phyloP scores from a whole-genome alignment of 2,888 invertebrate genomes.

The Leucoma salicis region DNA sequence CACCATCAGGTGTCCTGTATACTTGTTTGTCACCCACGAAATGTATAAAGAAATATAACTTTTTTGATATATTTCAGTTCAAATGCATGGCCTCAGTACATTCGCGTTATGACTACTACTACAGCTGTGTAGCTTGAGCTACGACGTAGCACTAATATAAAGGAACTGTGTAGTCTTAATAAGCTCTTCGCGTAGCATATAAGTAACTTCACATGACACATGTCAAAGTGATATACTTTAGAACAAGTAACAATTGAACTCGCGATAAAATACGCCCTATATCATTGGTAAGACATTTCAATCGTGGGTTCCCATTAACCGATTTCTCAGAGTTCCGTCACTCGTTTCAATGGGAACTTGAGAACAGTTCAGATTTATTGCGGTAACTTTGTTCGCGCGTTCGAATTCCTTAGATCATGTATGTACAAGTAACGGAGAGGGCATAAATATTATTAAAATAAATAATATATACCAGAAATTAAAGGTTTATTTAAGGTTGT shows the following conservation, averaged over 20 bases:
- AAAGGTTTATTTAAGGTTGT: too few relatives aligned
- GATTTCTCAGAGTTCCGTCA: conserved; percentile 38
- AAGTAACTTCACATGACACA: not conserved
- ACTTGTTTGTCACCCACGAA: too few relatives aligned
- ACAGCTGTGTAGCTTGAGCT: not conserved
- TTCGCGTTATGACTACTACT: too few relatives aligned
- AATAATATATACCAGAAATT: too few relatives aligned
- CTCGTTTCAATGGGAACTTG: conserved; percentile 34
- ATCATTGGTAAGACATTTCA: conserved; percentile 41
- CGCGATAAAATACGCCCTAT: conserved; percentile 22
- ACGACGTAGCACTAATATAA: not conserved
- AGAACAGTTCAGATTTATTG: conserved; percentile 48
- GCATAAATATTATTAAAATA: not conserved
- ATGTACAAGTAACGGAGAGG: conserved; percentile 8
- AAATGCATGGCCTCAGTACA: too few relatives aligned
- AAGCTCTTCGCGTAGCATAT: not conserved
- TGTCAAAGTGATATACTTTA: conserved; percentile 10
- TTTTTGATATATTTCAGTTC: too few relatives aligned
- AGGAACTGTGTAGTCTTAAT: not conserved
- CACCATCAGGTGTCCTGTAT: too few relatives aligned
- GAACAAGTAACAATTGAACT: conserved; percentile 18
- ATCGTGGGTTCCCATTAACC: conserved; percentile 48
- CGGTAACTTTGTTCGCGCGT: conserved; percentile 41
- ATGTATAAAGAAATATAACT: too few relatives aligned
- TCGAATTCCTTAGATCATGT: conserved; percentile 14